Base-by-base conservation (phyloP, 1,140 invertebrate genomes). In the Drosophila arawakana region DNA sequence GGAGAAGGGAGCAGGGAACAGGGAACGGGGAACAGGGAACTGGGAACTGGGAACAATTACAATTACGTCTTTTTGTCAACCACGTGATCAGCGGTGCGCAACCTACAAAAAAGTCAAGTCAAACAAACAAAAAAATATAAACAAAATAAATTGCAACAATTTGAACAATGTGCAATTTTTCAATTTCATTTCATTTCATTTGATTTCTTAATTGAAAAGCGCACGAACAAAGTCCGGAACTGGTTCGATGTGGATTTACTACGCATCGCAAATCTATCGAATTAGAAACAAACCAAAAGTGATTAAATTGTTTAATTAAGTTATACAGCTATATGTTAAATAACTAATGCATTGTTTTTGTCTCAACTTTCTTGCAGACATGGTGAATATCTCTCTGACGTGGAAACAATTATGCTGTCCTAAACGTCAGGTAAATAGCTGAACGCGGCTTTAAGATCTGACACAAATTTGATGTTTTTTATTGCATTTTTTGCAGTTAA, bases 381-480 rank as follows among this genome's bases (percentile, higher is more conserved):
- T 92, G 90, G 76, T 91, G 85, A 91, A 84, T 75, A 80, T 80
- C 78, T 90, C 62, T 86, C 76, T 90, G 86, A 80, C 80, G 82
- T 77, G 77, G 78, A 91, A 81, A 77, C 71, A 91, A 77, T 78
- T 88, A 76, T 88, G 88, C 91, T 92, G 81, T 85, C 81, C 84
- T 85, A 88, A 92, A 90, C 88, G 88, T 82, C 91, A 91, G 91
- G 91, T 92, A 46, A 54, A 49, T 41, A 18, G 6, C 25, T 4
- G 11, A 2, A 25, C 7, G 8, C 1, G 34, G 1, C 41, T 44
- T 8, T 30, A 60, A 25, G n/a, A 13, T 43, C 4, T 25, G 49
- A 35, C 8, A 39, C 3, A 5, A 21, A 2, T 30, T 0, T n/a
- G 41, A 0, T 2, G 7, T 7, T 25, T 47, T 5, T 1, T 0